Evolutionary conservation across 2,113 vertebrate species (phyloP), one percentile per base, ranked within the genome.

Genomic region (Limanda limanda): DNA sequence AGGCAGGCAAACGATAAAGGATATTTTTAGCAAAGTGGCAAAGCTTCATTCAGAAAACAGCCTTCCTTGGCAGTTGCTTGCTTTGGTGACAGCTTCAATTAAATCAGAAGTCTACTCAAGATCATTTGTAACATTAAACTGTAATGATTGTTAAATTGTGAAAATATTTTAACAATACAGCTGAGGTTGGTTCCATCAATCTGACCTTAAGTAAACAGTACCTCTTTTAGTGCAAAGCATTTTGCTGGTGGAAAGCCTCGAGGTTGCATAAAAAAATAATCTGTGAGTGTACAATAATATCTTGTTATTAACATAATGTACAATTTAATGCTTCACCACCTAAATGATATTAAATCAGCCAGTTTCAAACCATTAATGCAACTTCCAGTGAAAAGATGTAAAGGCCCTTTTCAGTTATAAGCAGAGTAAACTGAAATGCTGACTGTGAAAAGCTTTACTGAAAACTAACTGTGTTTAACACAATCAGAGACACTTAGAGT

Each of bases 401-500:
- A 78, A 42, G 4, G 15, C 47, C 20, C 31, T n/a, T 35, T 68
- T 51, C 25, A 65, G 27, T 6, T 48, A 14, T 68, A 56, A 59
- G 63, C 74, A 61, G 31, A 62, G 21, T 73, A 5, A 75, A 78
- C 5, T 20, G 18, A 71, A 74, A 76, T 71, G 24, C 13, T 52
- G 23, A 58, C 25, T 61, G 52, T 54, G 10, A 84, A 79, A 74
- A 63, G 17, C 17, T 45, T 48, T n/a, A 35, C 64, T 40, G 23
- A 68, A 81, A 61, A 60, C n/a, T 67, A 51, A 45, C 52, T 3
- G 20, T 31, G 61, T 67, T 52, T 58, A 79, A 71, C 42, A 72
- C 40, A 67, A 68, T 75, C 67, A 73, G 82, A 88, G 54, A 63
- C 55, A 70, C 59, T 60, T 66, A 59, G 24, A 64, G 37, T 77